These are phyloP conservation scores for Phaenicophaeus curvirostris DNA, from an alignment of 2,797 vertebrate genomes.

Conservation along the genomic window DNA sequence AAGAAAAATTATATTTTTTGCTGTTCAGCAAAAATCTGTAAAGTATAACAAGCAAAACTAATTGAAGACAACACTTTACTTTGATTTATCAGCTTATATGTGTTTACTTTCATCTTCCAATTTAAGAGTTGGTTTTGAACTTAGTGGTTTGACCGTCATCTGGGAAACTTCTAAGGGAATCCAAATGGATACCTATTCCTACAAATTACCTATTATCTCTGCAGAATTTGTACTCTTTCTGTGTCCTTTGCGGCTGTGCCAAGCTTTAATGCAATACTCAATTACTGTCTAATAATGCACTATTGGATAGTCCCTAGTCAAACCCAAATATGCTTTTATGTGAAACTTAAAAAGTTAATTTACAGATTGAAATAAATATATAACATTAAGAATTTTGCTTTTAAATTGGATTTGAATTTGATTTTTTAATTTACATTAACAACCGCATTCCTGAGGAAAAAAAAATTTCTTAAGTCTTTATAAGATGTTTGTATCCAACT, in stretches of 20 bases:
- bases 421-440: not conserved
- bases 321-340: not conserved
- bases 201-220: not conserved
- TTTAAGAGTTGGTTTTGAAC: not conserved
- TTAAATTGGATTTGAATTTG: not conserved
- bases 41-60: not conserved
- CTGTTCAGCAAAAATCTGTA: not conserved
- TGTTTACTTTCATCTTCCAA: constrained; percentile 8
- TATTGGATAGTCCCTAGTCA: not conserved
- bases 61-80: not conserved
- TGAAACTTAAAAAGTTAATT: not conserved
- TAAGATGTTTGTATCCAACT: not conserved
- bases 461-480: not conserved
- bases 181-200: not conserved
- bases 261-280: not conserved
- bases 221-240: not conserved
- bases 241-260: not conserved
- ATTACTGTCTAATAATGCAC: not conserved
- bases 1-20: not conserved
- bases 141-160: not conserved
- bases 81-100: not conserved
- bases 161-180: not conserved
- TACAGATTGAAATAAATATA: not conserved
- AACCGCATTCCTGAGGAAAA: not conserved
- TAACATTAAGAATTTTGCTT: not conserved